Base-by-base conservation (phyloP, 2,113 vertebrate species). In the Dicrurus megarhynchus region DNA sequence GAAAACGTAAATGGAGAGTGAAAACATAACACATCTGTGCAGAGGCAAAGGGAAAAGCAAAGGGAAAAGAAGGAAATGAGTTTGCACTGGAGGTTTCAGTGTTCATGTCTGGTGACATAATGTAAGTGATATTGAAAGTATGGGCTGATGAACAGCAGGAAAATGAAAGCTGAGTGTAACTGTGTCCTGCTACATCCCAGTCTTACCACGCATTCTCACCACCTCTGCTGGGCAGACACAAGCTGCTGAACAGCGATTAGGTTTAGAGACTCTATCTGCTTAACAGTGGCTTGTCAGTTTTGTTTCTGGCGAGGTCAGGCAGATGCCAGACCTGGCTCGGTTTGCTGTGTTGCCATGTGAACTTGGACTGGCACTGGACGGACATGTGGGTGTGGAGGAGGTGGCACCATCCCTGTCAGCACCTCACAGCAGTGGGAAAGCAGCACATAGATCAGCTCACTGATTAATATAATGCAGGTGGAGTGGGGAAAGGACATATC, bases 311-410 rank as follows among this genome's bases (percentile, higher is more conserved):
- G 0, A 59, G 68, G 15, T 55, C 74, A 82, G 78, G 52, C 61
- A 60, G 27, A 6, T 56, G 61, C 23, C 5, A 11, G 83, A 59
- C 39, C 47, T 47, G 56, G 33, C 44, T 65, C 2, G 0, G 20
- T 56, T 59, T 21, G 16, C n/a, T 1, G 0, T 12, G 8, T 67
- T 64, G 15, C 30, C 24, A 0, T 10, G 19, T 12, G 39, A 71
- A 3, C 26, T 33, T 22, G 33, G 65, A 2, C 39, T 47, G 60
- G 46, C 44, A n/a, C 37, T 57, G 59, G 50, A 33, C 37, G 57
- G 50, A 26, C 17, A 5, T 4, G 27, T 64, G 61, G 39, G 16
- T 33, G 8, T 2, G 1, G 32, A 42, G 19, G 47, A 71, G 39
- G 50, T 74, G 60, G 52, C 74, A 91, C n/a, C 52, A 9, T 35